Base-by-base conservation (phyloP, 2,113 vertebrate species). In the Ia io region DNA sequence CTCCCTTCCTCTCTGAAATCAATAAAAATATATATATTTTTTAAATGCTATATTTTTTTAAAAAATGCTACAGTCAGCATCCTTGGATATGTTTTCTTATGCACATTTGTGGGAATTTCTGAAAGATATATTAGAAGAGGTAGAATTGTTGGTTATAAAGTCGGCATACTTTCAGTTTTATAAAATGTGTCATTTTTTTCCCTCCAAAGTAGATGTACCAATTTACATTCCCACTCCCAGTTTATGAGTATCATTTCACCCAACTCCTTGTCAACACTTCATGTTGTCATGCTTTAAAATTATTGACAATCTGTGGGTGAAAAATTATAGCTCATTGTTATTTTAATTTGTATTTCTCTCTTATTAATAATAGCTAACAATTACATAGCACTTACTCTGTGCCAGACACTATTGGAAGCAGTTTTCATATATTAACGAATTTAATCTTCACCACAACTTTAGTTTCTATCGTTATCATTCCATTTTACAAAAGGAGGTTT, bases 301-400 rank as follows among this genome's bases (percentile, higher is more conserved):
- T 96, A 93, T 74, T 97, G 95, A 97, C 92, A 96, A 59, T 82
- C 42, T 70, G 25, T 96, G 95, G 91, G 84, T 88, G 82, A 97
- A 84, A 97, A 96, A 97, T 96, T 96, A 82, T 76, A 47, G 94
- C 78, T 90, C 82, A 92, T 96, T 97, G 92, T 94, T 94, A 79
- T 74, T 93, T 91, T 87, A 84, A 95, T 97, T 95, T 92, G 37
- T 95, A 76, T 94, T 97, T 95, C 82, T 93, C 90, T 88, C 20
- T 91, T 89, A 84, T 85, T 97, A 94, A 91, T 90, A 74, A 92
- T 74, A 85, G 88, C 77, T 93, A 65, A 78, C 73, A 67, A 88
- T 93, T 83, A 77, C 35, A 53, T 23, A 84, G 69, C 25, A 74
- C 61, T 91, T 91, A 25, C 10, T 69, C 30, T 17, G 32, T 93